Evolutionary conservation across 2,113 vertebrate species (phyloP).

Genomic region (Brachyhypopomus occidentalis): DNA sequence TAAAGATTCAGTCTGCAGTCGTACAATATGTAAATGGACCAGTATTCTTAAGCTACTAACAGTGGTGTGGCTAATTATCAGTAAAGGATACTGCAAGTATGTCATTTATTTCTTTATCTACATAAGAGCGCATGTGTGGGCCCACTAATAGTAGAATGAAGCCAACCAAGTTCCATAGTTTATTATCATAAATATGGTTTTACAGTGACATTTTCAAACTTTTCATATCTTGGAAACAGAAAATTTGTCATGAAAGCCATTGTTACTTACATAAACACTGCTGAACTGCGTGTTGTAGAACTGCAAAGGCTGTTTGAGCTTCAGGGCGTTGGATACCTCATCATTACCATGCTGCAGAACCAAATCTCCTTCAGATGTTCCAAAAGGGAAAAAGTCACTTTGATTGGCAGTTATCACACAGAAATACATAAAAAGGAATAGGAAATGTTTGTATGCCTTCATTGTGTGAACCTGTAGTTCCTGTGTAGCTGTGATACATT

Average conservation of each 20-base stretch:
- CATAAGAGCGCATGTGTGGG: too few species aligned
- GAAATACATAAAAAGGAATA: conserved; percentile 20
- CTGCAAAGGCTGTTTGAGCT: conserved; percentile 62
- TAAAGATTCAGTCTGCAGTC: too few species aligned
- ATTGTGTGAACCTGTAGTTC: conserved; percentile 11
- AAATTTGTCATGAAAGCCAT: neutral
- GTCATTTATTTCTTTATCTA: too few species aligned
- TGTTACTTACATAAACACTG: conserved; percentile 75
- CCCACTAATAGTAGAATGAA: too few species aligned
- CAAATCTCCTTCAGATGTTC: conserved; percentile 63
- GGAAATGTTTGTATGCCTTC: conserved; percentile 10
- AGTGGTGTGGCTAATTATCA: too few species aligned
- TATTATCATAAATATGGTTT: neutral
- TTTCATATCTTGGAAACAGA: neutral
- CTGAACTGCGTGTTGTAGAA: conserved; percentile 70
- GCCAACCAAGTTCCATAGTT: too few species aligned
- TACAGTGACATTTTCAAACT: neutral
- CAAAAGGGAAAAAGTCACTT: conserved; percentile 68
- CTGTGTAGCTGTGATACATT: neutral
- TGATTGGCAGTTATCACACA: conserved; percentile 56
- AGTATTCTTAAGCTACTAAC: too few species aligned
- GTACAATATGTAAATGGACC: too few species aligned
- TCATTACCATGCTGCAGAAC: conserved; percentile 74
- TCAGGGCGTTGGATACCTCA: conserved; percentile 68
- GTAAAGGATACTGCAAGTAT: too few species aligned